Conservation (phyloP, 2,113 vertebrate species). For the Dolichotis patagonum region DNA sequence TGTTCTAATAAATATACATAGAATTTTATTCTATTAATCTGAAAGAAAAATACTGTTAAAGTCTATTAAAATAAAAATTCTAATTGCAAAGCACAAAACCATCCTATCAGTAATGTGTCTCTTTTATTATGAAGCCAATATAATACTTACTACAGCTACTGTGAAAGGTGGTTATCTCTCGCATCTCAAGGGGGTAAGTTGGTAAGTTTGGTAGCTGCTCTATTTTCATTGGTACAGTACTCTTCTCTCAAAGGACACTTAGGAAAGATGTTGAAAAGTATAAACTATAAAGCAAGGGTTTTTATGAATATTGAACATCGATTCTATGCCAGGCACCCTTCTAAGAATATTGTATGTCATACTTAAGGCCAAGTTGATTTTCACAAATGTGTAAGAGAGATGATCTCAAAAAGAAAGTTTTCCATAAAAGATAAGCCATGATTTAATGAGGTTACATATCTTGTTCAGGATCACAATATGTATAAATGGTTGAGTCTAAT, state of each 20-base stretch:
- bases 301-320: background rate
- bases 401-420: background rate
- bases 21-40: constrained; percentile 51
- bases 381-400: background rate
- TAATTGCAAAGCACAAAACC: constrained; percentile 61
- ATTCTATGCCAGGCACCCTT: background rate
- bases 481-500: background rate
- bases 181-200: constrained; percentile 25
- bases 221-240: background rate
- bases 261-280: background rate
- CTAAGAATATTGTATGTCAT: background rate
- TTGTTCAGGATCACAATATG: background rate
- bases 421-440: background rate
- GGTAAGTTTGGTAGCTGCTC: constrained; percentile 48
- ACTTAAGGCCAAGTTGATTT: background rate
- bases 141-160: background rate
- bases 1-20: constrained; percentile 63
- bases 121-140: constrained; percentile 39
- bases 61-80: constrained; percentile 57
- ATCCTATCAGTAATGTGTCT: constrained; percentile 67
- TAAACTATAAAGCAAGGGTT: background rate
- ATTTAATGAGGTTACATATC: background rate
- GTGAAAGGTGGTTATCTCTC: background rate
- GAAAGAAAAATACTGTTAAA: background rate
- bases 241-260: background rate